Base-by-base conservation (phyloP, 2,888 invertebrate genomes). In the Nebria brevicollis region DNA sequence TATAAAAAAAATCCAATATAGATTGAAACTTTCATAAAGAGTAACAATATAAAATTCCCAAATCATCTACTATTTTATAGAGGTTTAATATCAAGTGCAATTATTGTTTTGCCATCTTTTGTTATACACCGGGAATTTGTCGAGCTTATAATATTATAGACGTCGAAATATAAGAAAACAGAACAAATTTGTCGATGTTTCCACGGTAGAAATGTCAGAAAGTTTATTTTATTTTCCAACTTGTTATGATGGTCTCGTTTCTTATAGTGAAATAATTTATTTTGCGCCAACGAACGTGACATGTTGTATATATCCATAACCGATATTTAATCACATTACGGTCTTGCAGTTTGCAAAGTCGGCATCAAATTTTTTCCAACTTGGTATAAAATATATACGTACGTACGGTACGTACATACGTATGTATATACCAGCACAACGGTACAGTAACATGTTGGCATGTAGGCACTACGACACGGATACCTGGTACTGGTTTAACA, bases 401-500 rank as follows among this genome's bases (percentile, higher is more conserved):
- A 34, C 34, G 4, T 34, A 34, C 7, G 54, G 54, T 13, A 34
- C 34, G 4, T 34, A 34, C 7, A 6, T 54, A 20, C 20, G 20
- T 20, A 20, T 20, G 20, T 20, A 20, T 20, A 20, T 20, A 20
- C 20, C 20, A 20, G 20, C 54, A 54, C 54, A 54, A 54, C 54
- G 54, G 54, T 54, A 54, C 54, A 54, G 34, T 34, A 11, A 54
- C 13, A 54, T 54, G 54, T 54, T 54, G 11, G 54, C 8, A 54
- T 54, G 13, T 34, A 34, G 2, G 34, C 5, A 11, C 54, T 54
- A 54, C 54, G 8, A 2, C 54, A 54, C 2, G 8, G 54, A 54
- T 54, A 54, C 8, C 54, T 54, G 75, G 65, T 64, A 76, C 26
- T 76, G 20, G 75, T 65, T 76, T 76, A 13, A 41, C 76, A 20